Evolutionary conservation across 1,140 invertebrate genomes (phyloP).

Genomic region (Dendroctonus ponderosae): DNA sequence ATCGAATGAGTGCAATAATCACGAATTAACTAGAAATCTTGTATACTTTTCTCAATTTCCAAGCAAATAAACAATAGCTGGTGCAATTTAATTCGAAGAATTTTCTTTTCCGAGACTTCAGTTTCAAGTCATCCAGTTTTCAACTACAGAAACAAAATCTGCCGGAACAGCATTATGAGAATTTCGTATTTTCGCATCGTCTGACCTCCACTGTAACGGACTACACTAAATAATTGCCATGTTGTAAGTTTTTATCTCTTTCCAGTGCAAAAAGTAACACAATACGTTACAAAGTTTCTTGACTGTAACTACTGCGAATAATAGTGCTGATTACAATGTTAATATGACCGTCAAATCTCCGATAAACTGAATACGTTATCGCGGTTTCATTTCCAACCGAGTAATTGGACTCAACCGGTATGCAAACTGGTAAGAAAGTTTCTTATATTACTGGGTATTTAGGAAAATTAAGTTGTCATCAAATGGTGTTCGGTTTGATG

Average conservation of each 20-base stretch:
- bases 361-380: conserved; percentile 9
- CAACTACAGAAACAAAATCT: background rate
- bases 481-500: too few relatives aligned
- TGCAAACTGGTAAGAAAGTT: too few relatives aligned
- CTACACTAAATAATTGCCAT: background rate
- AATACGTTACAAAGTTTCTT: conserved; percentile 9
- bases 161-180: background rate
- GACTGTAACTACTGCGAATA: conserved; percentile 12
- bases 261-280: background rate
- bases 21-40: too few relatives aligned
- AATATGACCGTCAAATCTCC: conserved; percentile 2
- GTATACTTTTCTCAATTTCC: too few relatives aligned
- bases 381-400: conserved; percentile 1
- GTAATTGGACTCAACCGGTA: too few relatives aligned
- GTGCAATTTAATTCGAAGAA: too few relatives aligned
- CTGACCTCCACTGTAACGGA: background rate
- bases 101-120: too few relatives aligned
- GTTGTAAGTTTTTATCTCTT: conserved; percentile 9
- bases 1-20: too few relatives aligned
- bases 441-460: too few relatives aligned
- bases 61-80: too few relatives aligned
- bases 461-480: too few relatives aligned
- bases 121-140: too few relatives aligned
- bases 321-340: conserved; percentile 22
- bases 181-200: conserved; percentile 1